Percentiles rank a stretch among this genome's conserved stretches.
Conservation (phyloP, 2,113 vertebrate genomes). For the Manacus vitellinus region DNA sequence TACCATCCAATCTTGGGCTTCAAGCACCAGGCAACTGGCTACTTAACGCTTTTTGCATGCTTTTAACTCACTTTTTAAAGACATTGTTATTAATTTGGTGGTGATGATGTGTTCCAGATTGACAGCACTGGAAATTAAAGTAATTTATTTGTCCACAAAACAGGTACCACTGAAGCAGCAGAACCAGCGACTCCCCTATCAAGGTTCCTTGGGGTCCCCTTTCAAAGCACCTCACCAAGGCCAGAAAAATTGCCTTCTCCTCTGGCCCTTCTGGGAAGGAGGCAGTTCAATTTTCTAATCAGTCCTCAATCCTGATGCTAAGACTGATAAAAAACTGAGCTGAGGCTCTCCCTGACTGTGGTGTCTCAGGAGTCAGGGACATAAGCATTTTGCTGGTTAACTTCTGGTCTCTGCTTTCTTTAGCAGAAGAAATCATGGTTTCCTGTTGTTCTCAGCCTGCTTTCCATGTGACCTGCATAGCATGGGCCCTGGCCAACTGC, state of each 20-base stretch:
- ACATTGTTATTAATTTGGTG: conserved; percentile 4
- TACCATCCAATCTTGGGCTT: not conserved
- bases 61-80: conserved; percentile 20
- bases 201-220: not conserved
- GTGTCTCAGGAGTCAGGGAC: not conserved
- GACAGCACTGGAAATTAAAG: not conserved
- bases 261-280: not conserved
- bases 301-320: not conserved
- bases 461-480: not conserved
- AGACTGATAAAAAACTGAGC: not conserved
- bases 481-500: not conserved
- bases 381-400: not conserved
- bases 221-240: not conserved
- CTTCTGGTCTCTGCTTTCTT: not conserved
- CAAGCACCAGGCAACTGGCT: not conserved
- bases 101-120: not conserved
- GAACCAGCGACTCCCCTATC: not conserved
- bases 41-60: not conserved
- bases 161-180: not conserved
- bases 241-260: not conserved
- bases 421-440: accelerated
- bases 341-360: not conserved
- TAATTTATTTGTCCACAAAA: conserved; percentile 18
- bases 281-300: not conserved
- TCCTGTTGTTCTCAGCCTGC: not conserved